phyloP scores from a whole-genome alignment of 2,797 vertebrate genomes.

The Falco biarmicus region DNA sequence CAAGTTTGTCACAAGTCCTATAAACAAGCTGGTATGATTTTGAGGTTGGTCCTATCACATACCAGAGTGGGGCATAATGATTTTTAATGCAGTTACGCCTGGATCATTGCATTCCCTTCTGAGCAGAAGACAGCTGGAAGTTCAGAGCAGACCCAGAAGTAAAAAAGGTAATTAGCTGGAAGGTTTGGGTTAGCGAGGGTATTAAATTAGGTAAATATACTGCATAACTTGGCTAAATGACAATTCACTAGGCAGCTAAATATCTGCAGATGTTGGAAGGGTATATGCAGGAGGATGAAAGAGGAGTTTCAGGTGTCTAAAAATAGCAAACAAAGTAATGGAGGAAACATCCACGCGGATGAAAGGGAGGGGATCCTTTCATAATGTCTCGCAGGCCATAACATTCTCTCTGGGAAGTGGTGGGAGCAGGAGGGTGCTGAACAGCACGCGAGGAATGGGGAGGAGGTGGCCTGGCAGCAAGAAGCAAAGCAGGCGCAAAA shows the following conservation, averaged over 20 bases:
- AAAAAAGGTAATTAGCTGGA: not conserved
- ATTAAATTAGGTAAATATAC: not conserved
- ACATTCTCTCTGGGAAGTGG: not conserved
- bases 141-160: not conserved
- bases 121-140: not conserved
- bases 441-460: not conserved
- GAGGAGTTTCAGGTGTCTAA: conserved; percentile 15
- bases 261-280: not conserved
- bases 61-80: not conserved
- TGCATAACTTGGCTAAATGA: not conserved
- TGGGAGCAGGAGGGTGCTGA: not conserved
- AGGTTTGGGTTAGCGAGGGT: not conserved
- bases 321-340: not conserved
- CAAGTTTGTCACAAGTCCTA: not conserved
- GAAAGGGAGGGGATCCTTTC: not conserved
- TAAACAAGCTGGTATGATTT: not conserved
- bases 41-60: not conserved
- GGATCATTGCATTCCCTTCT: not conserved
- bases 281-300: not conserved
- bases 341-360: not conserved
- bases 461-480: not conserved
- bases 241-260: not conserved
- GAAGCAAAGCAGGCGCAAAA: not conserved
- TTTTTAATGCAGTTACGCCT: not conserved
- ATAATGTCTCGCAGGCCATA: not conserved